A percentile compares a stretch with the other conserved stretches of the same genome.
These are phyloP conservation scores for Ormyrus pomaceus DNA, from an alignment of 2,888 invertebrate genomes.

Conservation along the genomic window DNA sequence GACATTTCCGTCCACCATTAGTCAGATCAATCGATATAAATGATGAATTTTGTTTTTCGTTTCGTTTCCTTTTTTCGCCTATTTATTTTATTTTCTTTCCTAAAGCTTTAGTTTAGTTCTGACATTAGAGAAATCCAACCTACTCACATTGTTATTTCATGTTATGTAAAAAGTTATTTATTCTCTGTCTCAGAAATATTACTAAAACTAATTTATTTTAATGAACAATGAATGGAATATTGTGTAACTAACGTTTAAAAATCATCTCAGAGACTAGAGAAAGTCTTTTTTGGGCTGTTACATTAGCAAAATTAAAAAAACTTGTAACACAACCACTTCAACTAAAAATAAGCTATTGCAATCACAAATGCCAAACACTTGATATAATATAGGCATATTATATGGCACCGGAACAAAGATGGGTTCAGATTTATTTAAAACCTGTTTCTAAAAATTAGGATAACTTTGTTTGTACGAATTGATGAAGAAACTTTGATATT, in stretches of 20 bases:
- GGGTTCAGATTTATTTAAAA: neutral
- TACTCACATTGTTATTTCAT: conserved; percentile 1
- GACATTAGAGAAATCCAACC: conserved; percentile 7
- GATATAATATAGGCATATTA: conserved; percentile 14
- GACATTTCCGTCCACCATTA: conserved; percentile 59
- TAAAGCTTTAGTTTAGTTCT: conserved; percentile 13
- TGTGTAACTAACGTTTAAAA: neutral
- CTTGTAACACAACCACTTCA: conserved; percentile 38
- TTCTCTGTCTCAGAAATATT: conserved; percentile 43
- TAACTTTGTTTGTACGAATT: no score
- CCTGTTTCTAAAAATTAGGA: no score
- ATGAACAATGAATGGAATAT: neutral
- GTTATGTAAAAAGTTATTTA: neutral
- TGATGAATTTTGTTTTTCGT: conserved; percentile 26
- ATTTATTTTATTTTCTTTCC: conserved; percentile 34
- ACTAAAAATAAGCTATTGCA: conserved; percentile 52
- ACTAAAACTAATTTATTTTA: neutral
- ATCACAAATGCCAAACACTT: conserved; percentile 47
- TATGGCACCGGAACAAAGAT: conserved; percentile 29
- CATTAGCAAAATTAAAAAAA: conserved; percentile 54
- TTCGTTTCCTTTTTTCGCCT: conserved; percentile 2
- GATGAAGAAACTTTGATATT: no score
- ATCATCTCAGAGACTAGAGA: conserved; percentile 51
- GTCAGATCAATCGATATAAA: conserved; percentile 44
- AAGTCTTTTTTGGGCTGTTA: conserved; percentile 50